Base-by-base conservation (phyloP, 2,797 vertebrate species). In the Pteropus rufus region DNA sequence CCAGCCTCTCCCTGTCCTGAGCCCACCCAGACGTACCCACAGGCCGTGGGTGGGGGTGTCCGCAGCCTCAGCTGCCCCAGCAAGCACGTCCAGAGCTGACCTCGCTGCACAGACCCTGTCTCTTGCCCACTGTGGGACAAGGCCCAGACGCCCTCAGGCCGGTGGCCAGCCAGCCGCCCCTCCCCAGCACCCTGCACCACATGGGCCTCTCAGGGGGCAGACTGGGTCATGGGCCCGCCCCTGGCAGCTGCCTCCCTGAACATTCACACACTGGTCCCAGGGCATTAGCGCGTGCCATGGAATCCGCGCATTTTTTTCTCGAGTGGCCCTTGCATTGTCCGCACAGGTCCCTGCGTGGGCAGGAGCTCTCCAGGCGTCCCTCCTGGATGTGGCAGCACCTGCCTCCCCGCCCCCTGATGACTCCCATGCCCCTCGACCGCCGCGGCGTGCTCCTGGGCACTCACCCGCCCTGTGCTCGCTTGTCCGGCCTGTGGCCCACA, bases 21-120 rank as follows among this genome's bases (percentile, higher is more conserved):
- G 18, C 18, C 52, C 60, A 12, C 52, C 29, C 34, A 64, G 81
- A 24, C 23, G 26, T 3, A 3, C 39, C 29, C 60, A 58, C 2
- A 4, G 31, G 21, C 23, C 1, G 18, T 36, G 46, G 46, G 11
- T 2, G 8, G 56, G 16, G 16, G 23, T 18, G 6, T 21, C 26
- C 26, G 12, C 64, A 11, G 6, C 26, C 46, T 62, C 58, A 10
- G 73, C 29, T 3, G 18, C 72, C 49, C 39, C 73, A 3, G 23
- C 5, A 44, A 31, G 79, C 67, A 1, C 8, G 0, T 16, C 26
- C 16, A 4, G 69, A 54, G 54, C 41, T 4, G 52, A 8, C 3
- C 10, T 10, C 80, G 8, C 2, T 0, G 18, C 23, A 19, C 24
- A 52, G 34, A 7, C 44, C 9, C 36, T 0, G 0, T 15, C 41